These are phyloP conservation scores for Lydus trimaculatus DNA, from an alignment of 2,888 invertebrate genomes.

Conservation along the genomic window DNA sequence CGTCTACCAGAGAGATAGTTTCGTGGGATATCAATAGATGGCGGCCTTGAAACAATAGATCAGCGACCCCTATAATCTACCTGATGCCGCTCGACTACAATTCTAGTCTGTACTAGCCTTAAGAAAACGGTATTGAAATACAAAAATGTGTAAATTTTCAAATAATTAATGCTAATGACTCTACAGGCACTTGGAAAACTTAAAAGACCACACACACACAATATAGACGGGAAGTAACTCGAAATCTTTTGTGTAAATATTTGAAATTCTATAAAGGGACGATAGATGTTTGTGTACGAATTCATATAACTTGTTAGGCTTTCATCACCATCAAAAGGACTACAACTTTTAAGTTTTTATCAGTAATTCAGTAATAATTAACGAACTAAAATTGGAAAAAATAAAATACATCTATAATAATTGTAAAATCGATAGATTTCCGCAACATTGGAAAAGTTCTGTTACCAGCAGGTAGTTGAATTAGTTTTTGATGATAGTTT, in stretches of 20 bases:
- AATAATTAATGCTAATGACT: conserved; percentile 1
- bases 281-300: too few relatives aligned
- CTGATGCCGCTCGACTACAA: too few relatives aligned
- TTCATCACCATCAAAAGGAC: background rate
- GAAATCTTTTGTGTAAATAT: background rate
- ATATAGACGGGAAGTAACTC: background rate
- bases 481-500: background rate
- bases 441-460: background rate
- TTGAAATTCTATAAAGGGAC: background rate
- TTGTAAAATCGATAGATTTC: background rate
- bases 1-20: too few relatives aligned
- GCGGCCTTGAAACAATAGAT: too few relatives aligned
- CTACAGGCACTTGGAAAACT: background rate
- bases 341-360: background rate
- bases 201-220: conserved; percentile 1
- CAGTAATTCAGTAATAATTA: background rate
- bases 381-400: background rate
- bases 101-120: too few relatives aligned
- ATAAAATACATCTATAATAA: background rate
- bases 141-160: background rate
- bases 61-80: too few relatives aligned
- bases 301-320: background rate
- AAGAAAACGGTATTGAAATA: background rate
- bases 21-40: too few relatives aligned
- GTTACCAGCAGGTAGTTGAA: background rate